Conservation (phyloP, 2,113 vertebrate genomes). For the Polypterus bichir region DNA sequence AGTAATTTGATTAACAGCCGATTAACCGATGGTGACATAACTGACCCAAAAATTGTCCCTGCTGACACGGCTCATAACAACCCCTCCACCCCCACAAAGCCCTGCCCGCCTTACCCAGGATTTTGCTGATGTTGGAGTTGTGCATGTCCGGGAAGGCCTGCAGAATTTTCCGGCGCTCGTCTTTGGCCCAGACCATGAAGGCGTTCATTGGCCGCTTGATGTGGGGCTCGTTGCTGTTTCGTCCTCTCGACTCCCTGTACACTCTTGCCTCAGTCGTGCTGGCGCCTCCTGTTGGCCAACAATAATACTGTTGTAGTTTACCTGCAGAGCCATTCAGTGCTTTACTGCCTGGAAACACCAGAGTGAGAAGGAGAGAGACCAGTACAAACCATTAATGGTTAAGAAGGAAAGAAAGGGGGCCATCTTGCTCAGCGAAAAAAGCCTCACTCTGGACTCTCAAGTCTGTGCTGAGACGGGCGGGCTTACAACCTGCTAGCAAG, state of each 20-base stretch:
- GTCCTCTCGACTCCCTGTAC: slow-evolving; percentile 86
- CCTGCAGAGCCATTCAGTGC: slow-evolving; percentile 79
- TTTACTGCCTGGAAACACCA: slow-evolving; percentile 67
- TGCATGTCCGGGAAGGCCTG: slow-evolving; percentile 99
- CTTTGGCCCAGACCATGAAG: slow-evolving; percentile 99
- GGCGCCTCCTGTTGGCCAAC: slow-evolving; percentile 95
- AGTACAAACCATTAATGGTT: slow-evolving; percentile 60
- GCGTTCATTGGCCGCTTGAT: slow-evolving; percentile 99
- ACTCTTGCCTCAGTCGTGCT: slow-evolving; percentile 88
- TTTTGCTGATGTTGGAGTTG: slow-evolving; percentile 99
- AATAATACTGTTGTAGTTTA: slow-evolving; percentile 89
- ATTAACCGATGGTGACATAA: too few relatives aligned
- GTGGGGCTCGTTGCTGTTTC: slow-evolving; percentile 92
- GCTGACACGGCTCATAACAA: too few relatives aligned
- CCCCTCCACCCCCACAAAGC: too few relatives aligned
- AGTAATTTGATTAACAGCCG: too few relatives aligned
- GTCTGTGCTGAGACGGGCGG: too few relatives aligned
- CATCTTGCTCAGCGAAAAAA: too few relatives aligned
- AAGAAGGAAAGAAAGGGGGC: background rate
- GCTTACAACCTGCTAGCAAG: too few relatives aligned
- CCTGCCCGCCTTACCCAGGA: slow-evolving; percentile 72
- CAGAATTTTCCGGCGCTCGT: slow-evolving; percentile 95
- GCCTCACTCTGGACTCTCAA: too few relatives aligned
- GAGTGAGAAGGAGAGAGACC: slow-evolving; percentile 67
- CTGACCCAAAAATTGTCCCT: too few relatives aligned